Conservation (phyloP, 2,113 vertebrate genomes). For the Xenopus tropicalis region UCB_Xtro_10.0 CM004444.2:99732501-99733000, state of each 20-base stretch:
- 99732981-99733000: no score
- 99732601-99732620: slow-evolving; percentile 35
- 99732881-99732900: no score
- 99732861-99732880: no score
- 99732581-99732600: slow-evolving; percentile 36
- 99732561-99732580: slow-evolving; percentile 12
- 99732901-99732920: no score
- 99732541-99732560: slow-evolving; percentile 5
- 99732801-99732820: no score
- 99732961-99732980: no score
- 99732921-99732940: no score
- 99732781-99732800: no score
- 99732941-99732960: no score
- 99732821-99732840: no score
- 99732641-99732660: slow-evolving; percentile 34
- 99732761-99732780: background rate
- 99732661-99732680: slow-evolving; percentile 21
- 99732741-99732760: background rate
- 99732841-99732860: no score
- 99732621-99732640: slow-evolving; percentile 42
- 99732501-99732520: background rate
- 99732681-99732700: slow-evolving; percentile 30
- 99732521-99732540: background rate
- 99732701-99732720: slow-evolving; percentile 6
- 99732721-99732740: background rate